Conservation (phyloP, 2,113 vertebrate genomes). For the Sinocyclocheilus anophthalmus region DNA sequence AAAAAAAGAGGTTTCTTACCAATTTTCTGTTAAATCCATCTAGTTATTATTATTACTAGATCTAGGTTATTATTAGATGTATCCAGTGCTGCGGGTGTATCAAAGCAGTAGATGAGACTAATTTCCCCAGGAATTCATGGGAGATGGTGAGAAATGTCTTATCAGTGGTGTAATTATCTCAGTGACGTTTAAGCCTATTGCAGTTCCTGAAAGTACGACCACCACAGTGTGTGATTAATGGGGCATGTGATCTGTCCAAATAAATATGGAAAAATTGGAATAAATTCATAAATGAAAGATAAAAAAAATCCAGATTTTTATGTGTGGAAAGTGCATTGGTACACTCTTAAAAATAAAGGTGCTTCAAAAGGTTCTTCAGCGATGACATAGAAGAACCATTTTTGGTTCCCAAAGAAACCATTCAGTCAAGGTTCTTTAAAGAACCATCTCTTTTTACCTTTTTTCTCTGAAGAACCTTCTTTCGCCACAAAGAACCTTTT, state of each 20-base stretch:
- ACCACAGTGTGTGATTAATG: background rate
- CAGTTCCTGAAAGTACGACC: background rate
- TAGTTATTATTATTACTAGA: slow-evolving; percentile 65
- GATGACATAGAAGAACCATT: too few species aligned
- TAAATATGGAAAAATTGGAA: background rate
- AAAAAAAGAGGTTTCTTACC: slow-evolving; percentile 60
- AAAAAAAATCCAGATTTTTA: slow-evolving; percentile 54
- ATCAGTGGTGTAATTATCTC: slow-evolving; percentile 14
- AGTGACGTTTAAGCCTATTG: background rate
- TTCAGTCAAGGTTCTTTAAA: too few species aligned
- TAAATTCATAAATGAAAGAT: background rate
- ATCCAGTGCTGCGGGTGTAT: slow-evolving; percentile 64
- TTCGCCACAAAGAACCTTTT: too few species aligned
- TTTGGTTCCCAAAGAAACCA: too few species aligned
- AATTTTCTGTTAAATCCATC: slow-evolving; percentile 67
- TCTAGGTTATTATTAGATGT: slow-evolving; percentile 44
- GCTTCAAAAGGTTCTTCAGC: too few species aligned
- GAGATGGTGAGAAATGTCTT: slow-evolving; percentile 42
- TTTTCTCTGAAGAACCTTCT: too few species aligned
- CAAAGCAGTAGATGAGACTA: slow-evolving; percentile 63
- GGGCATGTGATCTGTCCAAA: background rate
- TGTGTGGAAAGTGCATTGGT: slow-evolving; percentile 68
- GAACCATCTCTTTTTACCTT: too few species aligned
- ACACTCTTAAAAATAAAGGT: too few species aligned
- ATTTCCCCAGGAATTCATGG: slow-evolving; percentile 56